Percentiles rank a stretch among this genome's conserved stretches.
Evolutionary conservation across 2,888 invertebrate species (phyloP).

Genomic region (Zonitis immaculata): DNA sequence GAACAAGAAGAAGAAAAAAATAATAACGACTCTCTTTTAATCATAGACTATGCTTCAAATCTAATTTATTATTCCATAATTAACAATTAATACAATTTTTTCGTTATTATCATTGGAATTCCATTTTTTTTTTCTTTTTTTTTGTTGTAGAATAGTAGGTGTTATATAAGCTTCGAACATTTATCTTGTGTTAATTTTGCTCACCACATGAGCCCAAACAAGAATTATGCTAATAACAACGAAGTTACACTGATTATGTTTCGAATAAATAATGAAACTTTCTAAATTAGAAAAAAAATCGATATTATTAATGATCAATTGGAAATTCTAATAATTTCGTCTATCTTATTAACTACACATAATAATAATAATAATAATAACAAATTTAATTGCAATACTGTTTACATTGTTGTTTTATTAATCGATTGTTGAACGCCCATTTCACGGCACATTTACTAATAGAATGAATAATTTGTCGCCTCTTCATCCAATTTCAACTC

Average conservation of each 20-base stretch:
- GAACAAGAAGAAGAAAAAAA: too few species aligned
- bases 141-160: slow-evolving; percentile 14
- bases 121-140: too few species aligned
- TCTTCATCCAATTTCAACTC: background rate
- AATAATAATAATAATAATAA: too few species aligned
- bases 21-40: too few species aligned
- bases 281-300: too few species aligned
- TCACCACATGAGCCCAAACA: slow-evolving; percentile 29
- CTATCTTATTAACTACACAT: too few species aligned
- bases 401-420: background rate
- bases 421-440: background rate
- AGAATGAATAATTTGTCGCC: background rate
- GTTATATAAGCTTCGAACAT: slow-evolving; percentile 23
- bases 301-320: too few species aligned
- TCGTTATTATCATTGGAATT: background rate
- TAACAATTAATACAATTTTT: slow-evolving; percentile 19
- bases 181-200: slow-evolving; percentile 32
- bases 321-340: too few species aligned
- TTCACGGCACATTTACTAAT: background rate
- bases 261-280: slow-evolving; percentile 33
- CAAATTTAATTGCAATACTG: background rate
- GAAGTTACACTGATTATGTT: slow-evolving; percentile 31
- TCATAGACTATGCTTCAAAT: too few species aligned
- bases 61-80: slow-evolving; percentile 17
- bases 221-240: slow-evolving; percentile 31